Conservation (phyloP, 2,797 vertebrate species). For the Acanthurus tractus region DNA sequence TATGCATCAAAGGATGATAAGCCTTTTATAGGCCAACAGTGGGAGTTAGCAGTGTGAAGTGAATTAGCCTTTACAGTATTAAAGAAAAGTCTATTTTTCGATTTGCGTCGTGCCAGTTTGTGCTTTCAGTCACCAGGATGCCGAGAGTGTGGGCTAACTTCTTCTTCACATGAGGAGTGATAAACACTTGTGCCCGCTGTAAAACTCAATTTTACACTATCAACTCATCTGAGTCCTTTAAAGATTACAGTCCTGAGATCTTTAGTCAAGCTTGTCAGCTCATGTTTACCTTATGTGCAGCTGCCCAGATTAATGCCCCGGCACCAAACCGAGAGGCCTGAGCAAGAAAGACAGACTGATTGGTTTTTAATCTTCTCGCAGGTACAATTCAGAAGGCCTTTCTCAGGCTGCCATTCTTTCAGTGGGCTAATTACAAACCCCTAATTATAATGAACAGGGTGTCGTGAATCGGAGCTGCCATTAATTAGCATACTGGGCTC, state of each 20-base stretch:
- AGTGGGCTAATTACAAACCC: conserved; percentile 74
- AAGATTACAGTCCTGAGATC: conserved; percentile 73
- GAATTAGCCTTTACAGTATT: too few species aligned
- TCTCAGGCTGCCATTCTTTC: conserved; percentile 76
- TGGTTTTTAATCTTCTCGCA: conserved; percentile 71
- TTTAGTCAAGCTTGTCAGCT: conserved; percentile 81
- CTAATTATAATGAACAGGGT: conserved; percentile 81
- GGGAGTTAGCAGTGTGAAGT: too few species aligned
- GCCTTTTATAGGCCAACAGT: too few species aligned
- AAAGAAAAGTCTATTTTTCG: too few species aligned
- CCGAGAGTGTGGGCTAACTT: conserved; percentile 17
- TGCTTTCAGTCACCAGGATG: conserved; percentile 22
- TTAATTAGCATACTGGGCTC: conserved; percentile 75
- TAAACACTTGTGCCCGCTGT: conserved; percentile 60
- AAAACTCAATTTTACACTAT: conserved; percentile 77
- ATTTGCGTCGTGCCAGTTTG: neutral
- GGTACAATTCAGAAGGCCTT: conserved; percentile 77
- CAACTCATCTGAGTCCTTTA: conserved; percentile 73
- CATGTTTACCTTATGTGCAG: conserved; percentile 67
- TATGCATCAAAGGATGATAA: too few species aligned
- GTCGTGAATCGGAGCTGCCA: conserved; percentile 66
- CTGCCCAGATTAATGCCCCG: conserved; percentile 68
- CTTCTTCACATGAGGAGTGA: conserved; percentile 23
- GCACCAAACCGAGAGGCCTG: conserved; percentile 49
- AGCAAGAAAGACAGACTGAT: conserved; percentile 62